Evolutionary conservation across 53 echinoderm and acorn worm species (phyloP).

Genomic region (Paelopatides confundens): DNA sequence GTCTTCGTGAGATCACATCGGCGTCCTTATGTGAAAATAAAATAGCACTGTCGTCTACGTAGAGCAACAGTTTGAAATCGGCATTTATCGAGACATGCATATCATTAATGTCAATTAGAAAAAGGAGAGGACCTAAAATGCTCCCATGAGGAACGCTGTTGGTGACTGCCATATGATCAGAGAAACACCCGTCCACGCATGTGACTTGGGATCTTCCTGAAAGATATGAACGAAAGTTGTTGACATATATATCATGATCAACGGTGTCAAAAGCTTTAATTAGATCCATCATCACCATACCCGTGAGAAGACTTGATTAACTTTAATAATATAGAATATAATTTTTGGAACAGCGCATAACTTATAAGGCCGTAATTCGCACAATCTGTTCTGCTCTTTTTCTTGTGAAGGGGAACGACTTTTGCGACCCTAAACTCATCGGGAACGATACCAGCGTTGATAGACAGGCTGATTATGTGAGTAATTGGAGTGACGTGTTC

Average conservation of each 20-base stretch:
- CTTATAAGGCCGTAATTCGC: constrained; percentile 6
- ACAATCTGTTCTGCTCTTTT: constrained; percentile 8
- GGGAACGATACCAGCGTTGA: background rate
- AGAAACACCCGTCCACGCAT: background rate
- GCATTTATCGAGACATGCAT: background rate
- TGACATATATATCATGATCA: too few relatives aligned
- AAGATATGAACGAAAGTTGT: background rate
- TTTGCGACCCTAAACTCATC: constrained; percentile 10
- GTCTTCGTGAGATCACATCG: too few relatives aligned
- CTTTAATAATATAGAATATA: too few relatives aligned
- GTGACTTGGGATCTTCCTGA: background rate
- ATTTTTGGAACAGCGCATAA: background rate
- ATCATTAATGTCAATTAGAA: background rate
- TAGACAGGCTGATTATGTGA: background rate
- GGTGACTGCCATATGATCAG: background rate
- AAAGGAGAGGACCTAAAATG: background rate
- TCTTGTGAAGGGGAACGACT: constrained; percentile 30
- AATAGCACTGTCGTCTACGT: background rate
- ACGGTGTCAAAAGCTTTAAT: too few relatives aligned
- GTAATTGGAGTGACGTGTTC: background rate
- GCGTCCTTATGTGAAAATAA: background rate
- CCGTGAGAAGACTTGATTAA: too few relatives aligned
- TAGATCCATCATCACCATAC: too few relatives aligned
- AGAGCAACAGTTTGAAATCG: background rate
- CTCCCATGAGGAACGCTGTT: background rate